A percentile compares a stretch with the other conserved stretches of the same genome.
phyloP scores from a whole-genome alignment of 2,797 vertebrate species.

The Sitta carolinensis region DNA sequence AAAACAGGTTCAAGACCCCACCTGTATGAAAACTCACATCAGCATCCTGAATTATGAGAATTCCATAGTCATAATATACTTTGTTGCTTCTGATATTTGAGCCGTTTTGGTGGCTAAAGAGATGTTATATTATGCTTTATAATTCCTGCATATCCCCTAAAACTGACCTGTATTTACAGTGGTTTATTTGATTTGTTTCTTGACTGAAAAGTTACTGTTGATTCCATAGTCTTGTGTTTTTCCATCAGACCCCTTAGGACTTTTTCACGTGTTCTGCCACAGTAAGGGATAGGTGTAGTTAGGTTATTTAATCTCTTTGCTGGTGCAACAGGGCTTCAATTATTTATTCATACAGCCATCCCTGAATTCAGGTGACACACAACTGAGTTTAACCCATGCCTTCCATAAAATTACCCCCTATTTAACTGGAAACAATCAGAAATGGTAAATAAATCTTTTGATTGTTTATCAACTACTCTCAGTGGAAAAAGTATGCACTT shows the following conservation, averaged over 20 bases:
- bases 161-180: not conserved
- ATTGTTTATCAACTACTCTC: too few relatives aligned
- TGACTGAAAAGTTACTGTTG: not conserved
- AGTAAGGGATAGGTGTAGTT: not conserved
- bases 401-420: not conserved
- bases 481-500: too few relatives aligned
- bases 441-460: too few relatives aligned
- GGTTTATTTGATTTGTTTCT: not conserved
- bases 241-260: not conserved
- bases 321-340: not conserved
- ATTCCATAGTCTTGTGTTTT: not conserved
- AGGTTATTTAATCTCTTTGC: not conserved
- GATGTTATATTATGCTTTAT: not conserved
- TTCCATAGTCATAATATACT: not conserved
- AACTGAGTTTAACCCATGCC: not conserved
- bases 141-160: not conserved
- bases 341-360: not conserved
- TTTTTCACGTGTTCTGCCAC: not conserved
- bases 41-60: not conserved
- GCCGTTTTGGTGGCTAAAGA: not conserved
- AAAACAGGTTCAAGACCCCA: not conserved
- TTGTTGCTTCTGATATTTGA: not conserved
- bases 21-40: not conserved
- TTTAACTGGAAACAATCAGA: not conserved
- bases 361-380: not conserved